These are phyloP conservation scores for Ectropis crepuscularia DNA, from an alignment of 2,888 invertebrate species.

Conservation along the genomic window DNA sequence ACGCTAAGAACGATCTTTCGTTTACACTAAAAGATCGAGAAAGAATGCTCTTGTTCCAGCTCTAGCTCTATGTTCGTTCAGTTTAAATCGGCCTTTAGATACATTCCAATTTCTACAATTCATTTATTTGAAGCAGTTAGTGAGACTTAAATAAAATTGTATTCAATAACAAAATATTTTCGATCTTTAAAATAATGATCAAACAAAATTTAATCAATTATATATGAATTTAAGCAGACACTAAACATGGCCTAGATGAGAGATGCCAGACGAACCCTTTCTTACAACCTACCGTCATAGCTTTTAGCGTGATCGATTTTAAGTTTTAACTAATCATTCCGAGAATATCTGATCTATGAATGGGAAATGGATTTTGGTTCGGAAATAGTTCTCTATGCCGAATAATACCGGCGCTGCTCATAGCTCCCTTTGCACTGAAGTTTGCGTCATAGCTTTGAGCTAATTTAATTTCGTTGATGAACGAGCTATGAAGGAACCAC, in stretches of 20 bases:
- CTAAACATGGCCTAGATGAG: constrained; percentile 3
- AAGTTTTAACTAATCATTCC: constrained; percentile 22
- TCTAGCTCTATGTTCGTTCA: too few species aligned
- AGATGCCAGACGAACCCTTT: constrained; percentile 3
- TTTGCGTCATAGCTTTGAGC: background rate
- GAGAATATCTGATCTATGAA: constrained; percentile 22
- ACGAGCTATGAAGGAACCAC: too few species aligned
- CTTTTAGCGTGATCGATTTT: constrained; percentile 7
- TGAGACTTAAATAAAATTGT: too few species aligned
- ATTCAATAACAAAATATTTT: too few species aligned
- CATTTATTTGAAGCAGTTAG: too few species aligned
- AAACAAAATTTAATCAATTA: background rate
- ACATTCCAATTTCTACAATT: too few species aligned
- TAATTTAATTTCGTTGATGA: background rate
- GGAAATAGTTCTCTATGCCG: constrained; percentile 22
- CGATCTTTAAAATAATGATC: too few species aligned
- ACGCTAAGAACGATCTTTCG: too few species aligned
- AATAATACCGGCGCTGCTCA: constrained; percentile 7
- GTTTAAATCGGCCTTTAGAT: too few species aligned
- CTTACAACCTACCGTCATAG: background rate
- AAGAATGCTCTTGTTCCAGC: too few species aligned
- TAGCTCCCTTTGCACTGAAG: constrained; percentile 3
- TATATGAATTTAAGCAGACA: background rate
- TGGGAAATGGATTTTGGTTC: constrained; percentile 15
- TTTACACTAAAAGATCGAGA: too few species aligned